Base-by-base conservation (phyloP, 2,888 invertebrate genomes). In the Drosophila prostipennis region DNA sequence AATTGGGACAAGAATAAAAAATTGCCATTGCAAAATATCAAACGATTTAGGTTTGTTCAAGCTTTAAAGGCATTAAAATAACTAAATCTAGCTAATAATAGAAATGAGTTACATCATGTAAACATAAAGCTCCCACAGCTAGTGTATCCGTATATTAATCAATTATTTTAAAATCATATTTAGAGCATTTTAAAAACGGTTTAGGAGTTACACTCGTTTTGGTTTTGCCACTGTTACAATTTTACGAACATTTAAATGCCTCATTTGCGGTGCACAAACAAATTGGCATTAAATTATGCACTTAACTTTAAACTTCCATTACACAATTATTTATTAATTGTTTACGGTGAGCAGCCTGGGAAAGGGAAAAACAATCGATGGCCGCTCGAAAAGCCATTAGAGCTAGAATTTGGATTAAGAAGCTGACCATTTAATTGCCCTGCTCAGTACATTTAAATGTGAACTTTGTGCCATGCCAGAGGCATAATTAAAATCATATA, bases 311-410 rank as follows among this genome's bases (percentile, higher is more conserved):
- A 65, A 60, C 45, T 32, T 37, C n/a, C 49, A 64, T 51, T 51
- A 64, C 65, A 43, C 65, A 65, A 53, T 53, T 56, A 46, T 46
- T 79, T 68, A 34, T 40, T 58, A 72, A 57, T 53, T 54, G 53
- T 23, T 55, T 34, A 6, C 19, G 19, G 40, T 26, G 43, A 43
- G 40, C 51, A 26, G 56, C 6, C 52, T 69, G 56, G 37, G 57
- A 43, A 68, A 43, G 10, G 46, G 37, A 10, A 32, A 32, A n/a
- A 84, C 74, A 84, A 85, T 74, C 37, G 43, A 83, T 69, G 60
- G 70, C 37, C n/a, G 56, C 10, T 43, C 45, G 42, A 42, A 49
- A 67, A 34, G 48, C 45, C 46, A 64, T 71, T 72, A 56, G 29
- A 16, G 19, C 23, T 52, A 63, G 72, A 63, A 72, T 64, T 42